Conservation (phyloP, 2,113 vertebrate genomes). For the Parus major region DNA sequence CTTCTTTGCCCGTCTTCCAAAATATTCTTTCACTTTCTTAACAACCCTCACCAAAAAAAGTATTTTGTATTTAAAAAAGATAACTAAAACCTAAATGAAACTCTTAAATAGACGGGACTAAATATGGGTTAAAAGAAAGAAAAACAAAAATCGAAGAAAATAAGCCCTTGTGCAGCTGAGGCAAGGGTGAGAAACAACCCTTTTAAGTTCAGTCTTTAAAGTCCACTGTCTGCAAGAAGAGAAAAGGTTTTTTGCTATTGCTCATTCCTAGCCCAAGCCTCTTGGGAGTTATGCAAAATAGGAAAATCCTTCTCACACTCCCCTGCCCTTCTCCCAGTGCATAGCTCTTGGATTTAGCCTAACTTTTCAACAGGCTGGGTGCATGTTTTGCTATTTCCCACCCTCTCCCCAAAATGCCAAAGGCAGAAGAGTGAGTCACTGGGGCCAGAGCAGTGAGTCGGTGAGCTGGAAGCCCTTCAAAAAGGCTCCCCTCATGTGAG, state of each 20-base stretch:
- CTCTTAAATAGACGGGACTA: neutral
- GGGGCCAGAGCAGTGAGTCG: neutral
- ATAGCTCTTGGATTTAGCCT: neutral
- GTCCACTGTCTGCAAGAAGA: neutral
- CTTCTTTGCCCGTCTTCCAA: neutral
- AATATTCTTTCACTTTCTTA: neutral
- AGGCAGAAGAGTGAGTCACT: neutral
- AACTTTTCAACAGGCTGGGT: neutral
- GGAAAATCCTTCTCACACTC: constrained; percentile 27
- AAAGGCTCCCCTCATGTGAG: neutral
- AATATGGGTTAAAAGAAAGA: neutral
- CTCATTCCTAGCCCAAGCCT: neutral
- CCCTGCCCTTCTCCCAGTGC: neutral
- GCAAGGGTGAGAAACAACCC: neutral
- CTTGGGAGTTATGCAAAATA: neutral
- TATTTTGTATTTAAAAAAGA: neutral
- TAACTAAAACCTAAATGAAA: neutral
- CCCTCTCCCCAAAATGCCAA: neutral
- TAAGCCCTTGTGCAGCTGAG: neutral
- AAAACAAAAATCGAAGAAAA: neutral
- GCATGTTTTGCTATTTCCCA: neutral
- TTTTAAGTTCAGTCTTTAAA: neutral
- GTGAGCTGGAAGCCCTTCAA: neutral
- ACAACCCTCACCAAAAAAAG: accelerated
- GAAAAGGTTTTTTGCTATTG: neutral